Evolutionary conservation across 2,888 invertebrate genomes (phyloP).

Genomic region (Nysson spinosus): DNA sequence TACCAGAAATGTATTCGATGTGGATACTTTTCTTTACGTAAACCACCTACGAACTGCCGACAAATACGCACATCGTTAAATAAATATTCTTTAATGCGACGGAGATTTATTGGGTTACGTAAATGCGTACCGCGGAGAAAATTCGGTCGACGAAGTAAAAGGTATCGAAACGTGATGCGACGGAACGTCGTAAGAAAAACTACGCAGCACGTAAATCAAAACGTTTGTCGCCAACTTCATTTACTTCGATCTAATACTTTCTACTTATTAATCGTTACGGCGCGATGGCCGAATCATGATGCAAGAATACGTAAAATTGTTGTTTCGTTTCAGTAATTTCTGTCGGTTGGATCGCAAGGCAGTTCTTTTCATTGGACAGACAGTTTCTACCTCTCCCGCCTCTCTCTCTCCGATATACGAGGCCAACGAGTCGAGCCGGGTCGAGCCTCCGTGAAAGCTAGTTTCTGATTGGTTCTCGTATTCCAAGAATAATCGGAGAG

Average conservation of each 20-base stretch:
- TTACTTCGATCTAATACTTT: too few species aligned
- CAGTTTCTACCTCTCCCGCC: slow-evolving; percentile 4
- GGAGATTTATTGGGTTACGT: neutral
- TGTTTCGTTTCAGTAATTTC: slow-evolving; percentile 34
- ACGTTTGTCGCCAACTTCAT: too few species aligned
- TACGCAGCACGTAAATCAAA: too few species aligned
- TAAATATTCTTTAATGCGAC: neutral
- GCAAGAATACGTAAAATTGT: slow-evolving; percentile 26
- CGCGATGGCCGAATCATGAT: too few species aligned
- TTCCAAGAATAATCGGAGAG: slow-evolving; percentile 12
- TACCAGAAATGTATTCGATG: too few species aligned
- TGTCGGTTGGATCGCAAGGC: too few species aligned
- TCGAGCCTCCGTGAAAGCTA: slow-evolving; percentile 48
- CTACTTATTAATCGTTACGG: too few species aligned
- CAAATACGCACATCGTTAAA: neutral
- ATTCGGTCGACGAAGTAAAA: too few species aligned
- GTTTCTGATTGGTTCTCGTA: slow-evolving; percentile 39
- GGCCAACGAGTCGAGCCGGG: slow-evolving; percentile 46
- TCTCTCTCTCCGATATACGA: neutral
- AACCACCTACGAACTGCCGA: neutral
- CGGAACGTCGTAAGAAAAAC: too few species aligned
- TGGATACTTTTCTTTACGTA: neutral
- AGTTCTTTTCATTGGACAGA: too few species aligned
- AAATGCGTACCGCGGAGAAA: neutral
- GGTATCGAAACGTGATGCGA: neutral